Conservation (phyloP, 2,113 vertebrate species). For the Lagopus leucura region DNA sequence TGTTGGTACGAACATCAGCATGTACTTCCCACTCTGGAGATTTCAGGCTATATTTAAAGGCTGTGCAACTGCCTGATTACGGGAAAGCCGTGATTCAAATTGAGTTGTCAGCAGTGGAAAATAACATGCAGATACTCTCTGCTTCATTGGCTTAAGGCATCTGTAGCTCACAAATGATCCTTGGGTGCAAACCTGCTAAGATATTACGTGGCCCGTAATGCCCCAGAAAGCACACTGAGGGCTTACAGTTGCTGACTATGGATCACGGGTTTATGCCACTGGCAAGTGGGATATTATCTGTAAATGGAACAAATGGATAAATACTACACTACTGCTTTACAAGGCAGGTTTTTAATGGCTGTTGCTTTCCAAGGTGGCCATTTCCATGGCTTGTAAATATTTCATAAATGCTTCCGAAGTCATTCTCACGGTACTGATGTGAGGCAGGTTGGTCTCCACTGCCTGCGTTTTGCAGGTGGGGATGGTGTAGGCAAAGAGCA, state of each 20-base stretch:
- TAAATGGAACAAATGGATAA: background rate
- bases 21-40: accelerated
- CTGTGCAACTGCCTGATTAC: background rate
- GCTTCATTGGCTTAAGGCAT: background rate
- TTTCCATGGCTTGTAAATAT: slow-evolving; percentile 22
- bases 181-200: slow-evolving; percentile 6
- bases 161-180: background rate
- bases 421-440: background rate
- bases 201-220: background rate
- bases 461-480: background rate
- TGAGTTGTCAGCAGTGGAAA: background rate
- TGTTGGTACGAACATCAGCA: background rate
- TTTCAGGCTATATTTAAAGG: slow-evolving; percentile 6
- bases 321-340: background rate
- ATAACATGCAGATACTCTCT: background rate
- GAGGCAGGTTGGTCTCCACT: slow-evolving; percentile 11
- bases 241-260: accelerated
- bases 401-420: background rate
- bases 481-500: slow-evolving; percentile 17
- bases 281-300: background rate
- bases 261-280: background rate
- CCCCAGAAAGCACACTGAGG: background rate
- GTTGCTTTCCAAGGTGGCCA: slow-evolving; percentile 13
- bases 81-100: background rate
- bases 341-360: background rate